Conservation (phyloP, 2,113 vertebrate species). For the Lophotis ruficrista region DNA sequence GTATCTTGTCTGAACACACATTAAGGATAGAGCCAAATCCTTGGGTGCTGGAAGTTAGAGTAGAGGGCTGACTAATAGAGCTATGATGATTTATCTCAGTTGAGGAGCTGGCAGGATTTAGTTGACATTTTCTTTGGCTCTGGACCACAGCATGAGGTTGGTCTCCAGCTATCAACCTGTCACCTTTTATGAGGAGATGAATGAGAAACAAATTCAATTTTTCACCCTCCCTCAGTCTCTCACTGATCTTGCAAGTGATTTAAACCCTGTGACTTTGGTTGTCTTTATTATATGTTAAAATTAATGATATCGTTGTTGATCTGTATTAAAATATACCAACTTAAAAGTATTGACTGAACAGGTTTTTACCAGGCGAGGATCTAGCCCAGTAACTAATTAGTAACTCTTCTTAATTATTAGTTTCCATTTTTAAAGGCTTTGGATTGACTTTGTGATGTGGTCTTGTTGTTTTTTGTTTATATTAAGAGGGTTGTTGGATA, state of each 20-base stretch:
- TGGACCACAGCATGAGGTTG: not conserved
- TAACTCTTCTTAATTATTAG: not conserved
- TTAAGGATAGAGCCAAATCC: not conserved
- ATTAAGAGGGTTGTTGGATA: not conserved
- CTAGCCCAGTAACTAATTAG: not conserved
- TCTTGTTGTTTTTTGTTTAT: not conserved
- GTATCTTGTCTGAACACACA: not conserved
- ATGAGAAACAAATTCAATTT: conserved; percentile 13
- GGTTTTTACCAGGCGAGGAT: not conserved
- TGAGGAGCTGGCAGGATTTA: not conserved
- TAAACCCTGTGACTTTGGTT: not conserved
- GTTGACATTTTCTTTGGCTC: conserved; percentile 21
- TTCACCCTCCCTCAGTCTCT: not conserved
- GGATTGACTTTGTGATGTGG: not conserved
- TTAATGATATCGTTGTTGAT: not conserved
- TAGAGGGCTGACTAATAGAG: not conserved
- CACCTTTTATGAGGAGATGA: not conserved
- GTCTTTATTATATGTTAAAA: not conserved
- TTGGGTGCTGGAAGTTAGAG: not conserved
- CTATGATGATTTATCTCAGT: conserved; percentile 31
- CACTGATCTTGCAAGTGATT: not conserved
- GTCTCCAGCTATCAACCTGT: conserved; percentile 24
- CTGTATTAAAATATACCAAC: not conserved
- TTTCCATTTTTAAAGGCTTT: not conserved
- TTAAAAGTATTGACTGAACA: not conserved